Evolutionary conservation across 2,888 invertebrate genomes (phyloP), one percentile per base, ranked within the genome.

Genomic region (Eristalinus aeneus): DNA sequence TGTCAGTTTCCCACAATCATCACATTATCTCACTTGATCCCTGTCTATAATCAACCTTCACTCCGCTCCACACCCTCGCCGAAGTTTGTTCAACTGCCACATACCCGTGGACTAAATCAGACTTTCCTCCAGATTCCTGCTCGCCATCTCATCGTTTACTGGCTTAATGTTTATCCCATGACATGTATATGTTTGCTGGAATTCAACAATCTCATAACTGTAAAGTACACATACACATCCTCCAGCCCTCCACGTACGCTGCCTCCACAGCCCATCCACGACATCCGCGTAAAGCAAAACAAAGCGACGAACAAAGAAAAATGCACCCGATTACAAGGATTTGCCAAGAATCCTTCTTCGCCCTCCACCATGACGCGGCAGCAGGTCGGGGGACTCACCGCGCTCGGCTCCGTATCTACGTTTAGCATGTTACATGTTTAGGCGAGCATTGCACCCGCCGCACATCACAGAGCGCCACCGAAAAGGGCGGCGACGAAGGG

Each of bases 371-470:
- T n/a, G n/a, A n/a, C 39, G n/a, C 39, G 39, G 39, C 39, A 4
- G 39, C 1, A 0, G 39, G n/a, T 39, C 12, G 39, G 1, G 12
- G 39, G n/a, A 39, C 12, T 39, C 1, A 6, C 16, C 46, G 8
- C 10, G 8, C 2, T 39, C 12, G 12, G 53, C 16, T 53, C 53
- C 16, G 5, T 53, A 11, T 53, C 53, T 53, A 10, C 12, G 2
- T 6, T 53, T 12, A 60, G 10, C 31, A 39, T 71, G n/a, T 10
- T 32, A 71, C 71, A 61, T 84, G 67, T 84, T 84, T 84, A 84
- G 67, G 65, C 84, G 79, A 84, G 61, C 84, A 79, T 84, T 84
- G 84, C 84, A 79, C 79, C 75, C 79, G 64, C 22, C 46, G 16
- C 56, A 56, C 22, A 56, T 23, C 22, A 23, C 10, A 23, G 56